Conservation (phyloP, 2,797 vertebrate genomes). For the Syndactyla subalaris region DNA sequence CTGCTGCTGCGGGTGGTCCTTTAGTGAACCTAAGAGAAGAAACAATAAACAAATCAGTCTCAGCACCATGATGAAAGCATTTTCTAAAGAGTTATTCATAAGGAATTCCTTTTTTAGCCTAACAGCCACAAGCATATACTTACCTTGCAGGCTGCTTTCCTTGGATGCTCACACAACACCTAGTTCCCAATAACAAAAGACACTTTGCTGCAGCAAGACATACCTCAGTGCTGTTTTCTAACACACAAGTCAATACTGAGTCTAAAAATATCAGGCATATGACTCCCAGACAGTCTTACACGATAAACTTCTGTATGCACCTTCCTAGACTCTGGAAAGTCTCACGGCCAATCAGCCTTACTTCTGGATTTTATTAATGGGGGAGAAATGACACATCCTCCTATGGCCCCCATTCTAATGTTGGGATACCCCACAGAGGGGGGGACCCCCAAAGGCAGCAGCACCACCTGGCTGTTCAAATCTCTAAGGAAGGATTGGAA, state of each 20-base stretch:
- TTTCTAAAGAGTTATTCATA: neutral
- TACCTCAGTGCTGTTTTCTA: neutral
- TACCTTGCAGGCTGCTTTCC: neutral
- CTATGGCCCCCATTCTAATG: neutral
- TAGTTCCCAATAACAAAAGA: neutral
- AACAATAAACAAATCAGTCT: neutral
- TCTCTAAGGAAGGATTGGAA: neutral
- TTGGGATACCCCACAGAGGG: neutral
- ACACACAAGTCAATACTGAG: neutral
- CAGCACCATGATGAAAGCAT: neutral
- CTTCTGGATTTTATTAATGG: neutral
- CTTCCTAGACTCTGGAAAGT: neutral
- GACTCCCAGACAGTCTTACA: rapidly evolving
- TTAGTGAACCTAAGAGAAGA: constrained; percentile 80
- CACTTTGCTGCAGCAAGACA: neutral
- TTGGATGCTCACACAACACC: neutral
- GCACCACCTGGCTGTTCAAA: neutral
- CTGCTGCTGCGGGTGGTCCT: constrained; percentile 90
- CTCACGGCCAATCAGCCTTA: neutral
- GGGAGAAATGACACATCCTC: neutral
- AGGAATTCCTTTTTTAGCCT: neutral
- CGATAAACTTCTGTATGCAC: neutral
- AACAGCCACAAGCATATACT: neutral
- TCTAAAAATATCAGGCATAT: neutral
- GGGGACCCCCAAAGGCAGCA: neutral